Conservation (phyloP, 2,113 vertebrate species). For the Anoplopoma fimbria region DNA sequence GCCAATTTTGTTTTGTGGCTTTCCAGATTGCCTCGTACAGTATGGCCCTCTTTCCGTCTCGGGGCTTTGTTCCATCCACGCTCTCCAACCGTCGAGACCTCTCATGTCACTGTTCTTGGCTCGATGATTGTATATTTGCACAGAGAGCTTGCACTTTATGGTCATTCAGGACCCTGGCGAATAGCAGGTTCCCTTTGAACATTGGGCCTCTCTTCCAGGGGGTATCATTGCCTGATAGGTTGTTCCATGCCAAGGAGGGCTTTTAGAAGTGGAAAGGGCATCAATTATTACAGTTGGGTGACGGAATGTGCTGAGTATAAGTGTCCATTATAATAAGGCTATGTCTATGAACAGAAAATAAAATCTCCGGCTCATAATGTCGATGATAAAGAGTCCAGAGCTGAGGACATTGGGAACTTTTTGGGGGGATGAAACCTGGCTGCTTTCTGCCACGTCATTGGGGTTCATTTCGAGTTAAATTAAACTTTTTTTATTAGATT, state of each 20-base stretch:
- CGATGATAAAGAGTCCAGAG: background rate
- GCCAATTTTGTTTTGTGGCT: constrained; percentile 43
- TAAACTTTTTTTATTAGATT: background rate
- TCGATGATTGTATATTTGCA: constrained; percentile 63
- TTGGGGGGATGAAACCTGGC: background rate
- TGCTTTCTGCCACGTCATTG: background rate
- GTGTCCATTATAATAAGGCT: constrained; percentile 43
- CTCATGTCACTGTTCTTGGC: constrained; percentile 63
- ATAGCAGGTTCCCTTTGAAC: constrained; percentile 65
- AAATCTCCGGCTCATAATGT: constrained; percentile 1
- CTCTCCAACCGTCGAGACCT: constrained; percentile 55
- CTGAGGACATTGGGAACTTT: background rate
- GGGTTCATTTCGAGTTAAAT: background rate
- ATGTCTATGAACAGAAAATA: constrained; percentile 16
- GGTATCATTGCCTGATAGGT: constrained; percentile 48
- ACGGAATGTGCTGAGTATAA: constrained; percentile 28
- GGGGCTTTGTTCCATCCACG: constrained; percentile 64
- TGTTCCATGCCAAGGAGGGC: constrained; percentile 44
- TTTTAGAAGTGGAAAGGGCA: constrained; percentile 43
- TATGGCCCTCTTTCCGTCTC: constrained; percentile 39
- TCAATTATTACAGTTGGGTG: constrained; percentile 31
- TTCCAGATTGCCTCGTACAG: constrained; percentile 37
- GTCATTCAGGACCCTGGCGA: constrained; percentile 66
- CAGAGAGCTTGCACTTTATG: constrained; percentile 60
- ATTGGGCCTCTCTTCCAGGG: constrained; percentile 34